These are phyloP conservation scores for Hecatera dysodea DNA, from an alignment of 2,888 invertebrate species.

Conservation along the genomic window DNA sequence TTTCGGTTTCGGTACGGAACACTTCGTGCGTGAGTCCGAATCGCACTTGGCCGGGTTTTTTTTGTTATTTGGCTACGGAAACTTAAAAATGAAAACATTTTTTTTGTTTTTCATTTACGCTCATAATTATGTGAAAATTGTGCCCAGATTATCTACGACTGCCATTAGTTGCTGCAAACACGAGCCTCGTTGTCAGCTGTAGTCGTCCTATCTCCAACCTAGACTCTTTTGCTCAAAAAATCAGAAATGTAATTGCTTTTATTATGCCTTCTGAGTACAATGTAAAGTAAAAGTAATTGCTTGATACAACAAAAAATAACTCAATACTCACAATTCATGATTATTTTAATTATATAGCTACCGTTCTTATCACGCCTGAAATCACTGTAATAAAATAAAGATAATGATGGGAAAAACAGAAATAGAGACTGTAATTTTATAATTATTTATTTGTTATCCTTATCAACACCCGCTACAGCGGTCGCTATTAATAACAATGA, in stretches of 20 bases:
- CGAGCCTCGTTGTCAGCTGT: too few species aligned
- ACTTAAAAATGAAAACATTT: background rate
- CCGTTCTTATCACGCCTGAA: background rate
- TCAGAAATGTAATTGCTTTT: background rate
- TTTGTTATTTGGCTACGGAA: background rate
- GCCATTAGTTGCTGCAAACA: too few species aligned
- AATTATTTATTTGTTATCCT: slow-evolving; percentile 2
- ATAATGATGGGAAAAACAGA: background rate
- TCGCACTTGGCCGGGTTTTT: too few species aligned
- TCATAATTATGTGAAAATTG: background rate
- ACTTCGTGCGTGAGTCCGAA: too few species aligned
- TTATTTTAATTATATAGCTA: background rate
- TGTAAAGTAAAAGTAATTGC: background rate
- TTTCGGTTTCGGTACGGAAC: too few species aligned
- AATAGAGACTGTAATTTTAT: slow-evolving; percentile 3
- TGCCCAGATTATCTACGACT: too few species aligned
- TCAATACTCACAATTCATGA: background rate
- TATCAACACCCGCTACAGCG: background rate
- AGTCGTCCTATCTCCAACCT: too few species aligned
- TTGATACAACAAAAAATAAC: background rate
- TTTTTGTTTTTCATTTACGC: background rate
- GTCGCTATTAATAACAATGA: slow-evolving; percentile 8
- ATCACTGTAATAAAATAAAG: background rate
- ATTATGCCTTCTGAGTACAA: background rate
- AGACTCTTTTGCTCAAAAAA: background rate